Percentiles rank a stretch among this genome's conserved stretches.
phyloP scores from a whole-genome alignment of 2,888 invertebrate species.

The Cataglyphis livida region DNA sequence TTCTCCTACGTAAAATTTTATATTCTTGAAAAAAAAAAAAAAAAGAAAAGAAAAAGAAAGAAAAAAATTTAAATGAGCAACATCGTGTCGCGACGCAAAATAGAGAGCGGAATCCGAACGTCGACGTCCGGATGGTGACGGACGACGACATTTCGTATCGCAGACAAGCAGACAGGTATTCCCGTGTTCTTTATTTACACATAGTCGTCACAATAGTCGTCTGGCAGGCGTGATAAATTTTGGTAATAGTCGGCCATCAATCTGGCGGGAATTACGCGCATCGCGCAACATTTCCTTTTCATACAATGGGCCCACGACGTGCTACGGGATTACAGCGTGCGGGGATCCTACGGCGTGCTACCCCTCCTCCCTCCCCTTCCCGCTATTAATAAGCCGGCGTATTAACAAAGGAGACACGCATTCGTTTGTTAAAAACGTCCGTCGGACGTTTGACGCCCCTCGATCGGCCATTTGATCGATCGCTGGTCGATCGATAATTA shows the following conservation, averaged over 20 bases:
- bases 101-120: background rate
- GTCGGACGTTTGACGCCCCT: constrained; percentile 34
- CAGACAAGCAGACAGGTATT: constrained; percentile 51
- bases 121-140: constrained; percentile 9
- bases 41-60: no score
- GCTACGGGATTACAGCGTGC: constrained; percentile 63
- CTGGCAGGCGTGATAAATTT: constrained; percentile 82
- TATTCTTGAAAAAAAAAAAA: background rate
- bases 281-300: constrained; percentile 68
- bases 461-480: constrained; percentile 60
- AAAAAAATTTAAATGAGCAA: background rate
- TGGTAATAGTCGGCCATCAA: constrained; percentile 82
- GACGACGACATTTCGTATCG: constrained; percentile 42
- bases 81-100: background rate
- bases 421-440: constrained; percentile 55
- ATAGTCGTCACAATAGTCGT: constrained; percentile 73
- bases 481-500: constrained; percentile 26
- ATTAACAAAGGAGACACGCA: constrained; percentile 68
- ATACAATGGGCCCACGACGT: constrained; percentile 70
- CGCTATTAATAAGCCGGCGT: constrained; percentile 70
- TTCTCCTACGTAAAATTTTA: background rate
- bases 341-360: constrained; percentile 59
- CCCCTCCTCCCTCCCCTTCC: background rate
- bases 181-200: constrained; percentile 75
- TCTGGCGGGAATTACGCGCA: constrained; percentile 77